Conservation (phyloP, 2,113 vertebrate genomes). For the Zosterops pallidus region DNA sequence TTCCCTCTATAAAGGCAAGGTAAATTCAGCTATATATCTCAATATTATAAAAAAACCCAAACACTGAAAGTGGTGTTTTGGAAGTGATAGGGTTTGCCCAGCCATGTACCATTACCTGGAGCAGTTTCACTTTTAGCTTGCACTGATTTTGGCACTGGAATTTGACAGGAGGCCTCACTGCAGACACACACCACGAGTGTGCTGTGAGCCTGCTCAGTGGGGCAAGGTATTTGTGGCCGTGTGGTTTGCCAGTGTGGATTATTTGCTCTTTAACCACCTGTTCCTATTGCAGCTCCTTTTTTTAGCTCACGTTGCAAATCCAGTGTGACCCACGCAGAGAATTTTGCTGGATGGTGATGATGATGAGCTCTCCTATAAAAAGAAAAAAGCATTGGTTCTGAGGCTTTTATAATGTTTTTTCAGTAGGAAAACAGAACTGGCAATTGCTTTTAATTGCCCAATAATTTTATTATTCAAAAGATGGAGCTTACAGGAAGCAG, state of each 20-base stretch:
- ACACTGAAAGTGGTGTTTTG: background rate
- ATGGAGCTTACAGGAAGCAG: slow-evolving; percentile 56
- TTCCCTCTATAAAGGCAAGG: background rate
- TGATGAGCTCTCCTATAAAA: slow-evolving; percentile 32
- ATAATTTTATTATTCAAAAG: slow-evolving; percentile 63
- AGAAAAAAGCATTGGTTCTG: slow-evolving; percentile 44
- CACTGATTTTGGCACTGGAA: background rate
- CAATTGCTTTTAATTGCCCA: slow-evolving; percentile 61
- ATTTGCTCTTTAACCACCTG: background rate
- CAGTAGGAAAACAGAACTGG: slow-evolving; percentile 58
- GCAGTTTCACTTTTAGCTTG: background rate
- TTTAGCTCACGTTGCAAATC: background rate
- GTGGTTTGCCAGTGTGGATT: background rate
- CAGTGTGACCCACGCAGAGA: background rate
- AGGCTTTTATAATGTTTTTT: slow-evolving; percentile 43
- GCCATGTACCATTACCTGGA: rapidly evolving
- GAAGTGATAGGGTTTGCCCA: background rate
- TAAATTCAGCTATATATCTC: background rate
- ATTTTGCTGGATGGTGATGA: background rate
- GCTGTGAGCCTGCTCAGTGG: background rate
- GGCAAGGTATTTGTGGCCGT: background rate
- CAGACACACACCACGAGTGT: background rate
- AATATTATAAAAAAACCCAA: background rate
- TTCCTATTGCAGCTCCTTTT: background rate
- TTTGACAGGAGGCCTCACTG: background rate